Evolutionary conservation across 1,140 invertebrate genomes (phyloP).

Genomic region (Holotrichia oblita): DNA sequence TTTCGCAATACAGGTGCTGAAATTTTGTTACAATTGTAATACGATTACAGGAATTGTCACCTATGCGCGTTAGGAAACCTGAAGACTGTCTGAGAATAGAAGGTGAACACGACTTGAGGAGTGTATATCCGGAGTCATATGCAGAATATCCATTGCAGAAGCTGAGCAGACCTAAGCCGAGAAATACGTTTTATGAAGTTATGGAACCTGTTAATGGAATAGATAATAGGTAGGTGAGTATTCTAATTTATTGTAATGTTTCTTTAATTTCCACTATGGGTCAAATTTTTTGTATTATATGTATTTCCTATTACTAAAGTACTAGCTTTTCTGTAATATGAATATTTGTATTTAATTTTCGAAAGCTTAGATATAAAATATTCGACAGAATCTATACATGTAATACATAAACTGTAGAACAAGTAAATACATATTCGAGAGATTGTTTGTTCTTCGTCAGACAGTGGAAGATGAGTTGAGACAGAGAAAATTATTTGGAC

Average conservation of each 20-base stretch:
- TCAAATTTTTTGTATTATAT: too few species aligned
- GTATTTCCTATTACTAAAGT: too few species aligned
- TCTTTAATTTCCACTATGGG: background rate
- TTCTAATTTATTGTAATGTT: slow-evolving; percentile 19
- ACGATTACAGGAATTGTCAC: slow-evolving; percentile 43
- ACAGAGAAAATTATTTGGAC: too few species aligned
- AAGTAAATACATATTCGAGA: too few species aligned
- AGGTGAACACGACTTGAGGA: slow-evolving; percentile 45
- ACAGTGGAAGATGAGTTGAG: too few species aligned
- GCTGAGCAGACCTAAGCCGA: slow-evolving; percentile 1
- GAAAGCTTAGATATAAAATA: too few species aligned
- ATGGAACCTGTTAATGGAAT: slow-evolving; percentile 41
- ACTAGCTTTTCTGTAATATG: too few species aligned
- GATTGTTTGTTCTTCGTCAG: too few species aligned
- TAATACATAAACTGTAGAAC: too few species aligned
- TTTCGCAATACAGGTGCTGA: background rate
- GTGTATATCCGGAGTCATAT: slow-evolving; percentile 49
- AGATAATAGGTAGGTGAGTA: slow-evolving; percentile 43
- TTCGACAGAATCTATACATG: too few species aligned
- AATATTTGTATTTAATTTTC: too few species aligned
- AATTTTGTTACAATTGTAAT: background rate
- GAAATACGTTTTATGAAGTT: slow-evolving; percentile 35
- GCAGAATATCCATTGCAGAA: slow-evolving; percentile 43
- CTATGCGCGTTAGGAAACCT: slow-evolving; percentile 27
- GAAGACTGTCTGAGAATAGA: slow-evolving; percentile 47